Conservation (phyloP, 2,113 vertebrate genomes). For the Podiceps cristatus region DNA sequence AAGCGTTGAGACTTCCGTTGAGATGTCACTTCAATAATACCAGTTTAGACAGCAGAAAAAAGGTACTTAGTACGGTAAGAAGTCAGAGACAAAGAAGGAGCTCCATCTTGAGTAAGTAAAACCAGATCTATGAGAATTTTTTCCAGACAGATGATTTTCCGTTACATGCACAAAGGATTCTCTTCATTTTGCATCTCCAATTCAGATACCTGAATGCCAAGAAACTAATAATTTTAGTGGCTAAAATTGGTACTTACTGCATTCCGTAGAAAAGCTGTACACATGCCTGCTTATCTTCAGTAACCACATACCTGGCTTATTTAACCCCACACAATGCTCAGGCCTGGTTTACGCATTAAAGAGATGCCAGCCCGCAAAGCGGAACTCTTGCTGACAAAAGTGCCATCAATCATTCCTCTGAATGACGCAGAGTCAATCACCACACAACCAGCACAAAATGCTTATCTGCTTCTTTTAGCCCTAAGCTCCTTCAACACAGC, state of each 20-base stretch:
- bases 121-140: background rate
- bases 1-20: background rate
- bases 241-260: background rate
- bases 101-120: background rate
- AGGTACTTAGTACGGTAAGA: background rate
- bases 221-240: background rate
- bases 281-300: background rate
- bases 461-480: background rate
- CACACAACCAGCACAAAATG: background rate
- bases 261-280: background rate
- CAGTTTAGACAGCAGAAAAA: background rate
- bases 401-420: background rate
- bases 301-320: background rate
- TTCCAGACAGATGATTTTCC: background rate
- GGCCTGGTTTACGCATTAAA: background rate
- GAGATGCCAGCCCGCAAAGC: accelerated
- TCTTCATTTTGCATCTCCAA: background rate
- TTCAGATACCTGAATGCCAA: background rate
- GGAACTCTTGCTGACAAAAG: background rate
- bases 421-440: background rate
- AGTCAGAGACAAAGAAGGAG: background rate
- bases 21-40: background rate
- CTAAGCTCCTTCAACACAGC: background rate
- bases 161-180: background rate
- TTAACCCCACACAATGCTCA: background rate